Percentiles rank a stretch among this genome's conserved stretches.
These are phyloP conservation scores for Garra rufa DNA, from an alignment of 2,113 vertebrate species.

Conservation along the genomic window DNA sequence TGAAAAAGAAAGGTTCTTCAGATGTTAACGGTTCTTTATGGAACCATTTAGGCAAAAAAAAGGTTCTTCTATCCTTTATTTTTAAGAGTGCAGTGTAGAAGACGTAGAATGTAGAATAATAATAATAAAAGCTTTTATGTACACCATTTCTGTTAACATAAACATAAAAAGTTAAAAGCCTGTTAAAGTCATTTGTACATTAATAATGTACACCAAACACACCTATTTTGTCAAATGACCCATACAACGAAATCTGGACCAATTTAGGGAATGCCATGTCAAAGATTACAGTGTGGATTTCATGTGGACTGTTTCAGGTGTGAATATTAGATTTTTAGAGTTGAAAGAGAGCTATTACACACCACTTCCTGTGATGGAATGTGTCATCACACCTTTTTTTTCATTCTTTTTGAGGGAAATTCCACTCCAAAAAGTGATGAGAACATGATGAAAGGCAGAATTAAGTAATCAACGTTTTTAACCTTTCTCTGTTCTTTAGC, in stretches of 20 bases:
- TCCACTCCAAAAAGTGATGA: constrained; percentile 49
- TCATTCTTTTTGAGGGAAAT: constrained; percentile 50
- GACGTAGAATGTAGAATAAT: no score
- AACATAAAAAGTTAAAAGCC: no score
- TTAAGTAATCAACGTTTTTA: constrained; percentile 54
- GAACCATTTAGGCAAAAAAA: no score
- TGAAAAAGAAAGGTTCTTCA: no score
- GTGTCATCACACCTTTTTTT: constrained; percentile 55
- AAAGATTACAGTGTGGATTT: constrained; percentile 25
- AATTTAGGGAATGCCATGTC: not conserved
- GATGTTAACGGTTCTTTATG: no score
- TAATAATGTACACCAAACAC: not conserved
- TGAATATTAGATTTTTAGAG: constrained; percentile 42
- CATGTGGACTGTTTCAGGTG: constrained; percentile 8
- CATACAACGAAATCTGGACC: not conserved
- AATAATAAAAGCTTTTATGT: no score
- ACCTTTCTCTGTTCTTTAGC: constrained; percentile 46
- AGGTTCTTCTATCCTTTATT: no score
- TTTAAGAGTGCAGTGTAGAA: no score
- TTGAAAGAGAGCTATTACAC: constrained; percentile 43
- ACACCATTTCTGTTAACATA: no score
- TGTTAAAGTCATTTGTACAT: not conserved
- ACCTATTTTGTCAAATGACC: not conserved
- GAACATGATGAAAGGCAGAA: constrained; percentile 53
- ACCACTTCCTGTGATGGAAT: constrained; percentile 45